phyloP scores from a whole-genome alignment of 2,113 vertebrate genomes.

The Elaphurus davidianus region DNA sequence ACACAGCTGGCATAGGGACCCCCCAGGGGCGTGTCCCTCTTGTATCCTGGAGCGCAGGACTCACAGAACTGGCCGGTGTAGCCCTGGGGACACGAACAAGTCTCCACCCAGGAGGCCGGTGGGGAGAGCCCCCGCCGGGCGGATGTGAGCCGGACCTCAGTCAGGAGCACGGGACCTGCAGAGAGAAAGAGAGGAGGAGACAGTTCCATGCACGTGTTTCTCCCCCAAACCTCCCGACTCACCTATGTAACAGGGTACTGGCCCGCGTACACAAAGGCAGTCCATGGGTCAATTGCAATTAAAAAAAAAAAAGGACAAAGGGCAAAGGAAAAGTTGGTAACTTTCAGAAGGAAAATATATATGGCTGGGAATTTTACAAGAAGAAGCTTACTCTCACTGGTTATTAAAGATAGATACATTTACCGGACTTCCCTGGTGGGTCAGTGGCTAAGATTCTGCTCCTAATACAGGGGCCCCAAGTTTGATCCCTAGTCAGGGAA shows the following conservation, averaged over 20 bases:
- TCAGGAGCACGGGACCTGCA: constrained; percentile 85
- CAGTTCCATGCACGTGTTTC: accelerated
- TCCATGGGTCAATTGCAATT: not conserved
- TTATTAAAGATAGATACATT: not conserved
- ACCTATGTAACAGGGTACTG: accelerated
- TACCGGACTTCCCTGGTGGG: not conserved
- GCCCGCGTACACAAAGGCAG: accelerated
- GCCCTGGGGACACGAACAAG: constrained; percentile 87
- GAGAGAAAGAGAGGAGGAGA: accelerated
- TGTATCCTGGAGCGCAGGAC: constrained; percentile 87
- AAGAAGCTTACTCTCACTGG: accelerated
- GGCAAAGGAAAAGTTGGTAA: not conserved
- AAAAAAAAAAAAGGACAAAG: not conserved
- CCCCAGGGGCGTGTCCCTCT: constrained; percentile 78
- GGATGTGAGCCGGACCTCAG: constrained; percentile 82
- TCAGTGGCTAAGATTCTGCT: not conserved
- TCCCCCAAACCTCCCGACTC: not conserved
- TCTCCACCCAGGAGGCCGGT: constrained; percentile 89
- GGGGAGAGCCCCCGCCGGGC: constrained; percentile 71
- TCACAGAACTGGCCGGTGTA: constrained; percentile 91
- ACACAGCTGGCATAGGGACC: constrained; percentile 84
- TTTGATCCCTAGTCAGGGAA: not conserved
- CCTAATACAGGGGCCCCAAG: not conserved
- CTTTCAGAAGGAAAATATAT: not conserved
- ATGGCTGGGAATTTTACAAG: not conserved